These are phyloP conservation scores for Clamator glandarius DNA, from an alignment of 2,797 vertebrate genomes.

Conservation along the genomic window DNA sequence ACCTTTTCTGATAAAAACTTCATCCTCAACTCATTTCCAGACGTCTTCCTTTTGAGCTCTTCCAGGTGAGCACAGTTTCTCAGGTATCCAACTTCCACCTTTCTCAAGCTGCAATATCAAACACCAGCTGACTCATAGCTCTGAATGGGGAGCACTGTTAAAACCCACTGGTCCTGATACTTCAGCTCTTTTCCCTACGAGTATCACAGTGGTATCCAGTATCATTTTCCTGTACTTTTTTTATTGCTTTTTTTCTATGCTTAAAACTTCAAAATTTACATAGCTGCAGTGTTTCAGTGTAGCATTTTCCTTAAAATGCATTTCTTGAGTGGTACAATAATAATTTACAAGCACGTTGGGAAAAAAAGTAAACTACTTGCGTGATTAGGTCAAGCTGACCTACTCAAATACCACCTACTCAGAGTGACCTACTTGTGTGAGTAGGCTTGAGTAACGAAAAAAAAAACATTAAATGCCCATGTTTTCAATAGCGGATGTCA, in stretches of 20 bases:
- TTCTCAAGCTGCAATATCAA: neutral
- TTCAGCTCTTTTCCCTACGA: neutral
- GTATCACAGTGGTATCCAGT: neutral
- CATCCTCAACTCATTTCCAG: neutral
- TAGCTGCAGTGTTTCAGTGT: neutral
- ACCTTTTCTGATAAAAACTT: neutral
- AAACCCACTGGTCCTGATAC: neutral
- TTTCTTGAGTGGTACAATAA: neutral
- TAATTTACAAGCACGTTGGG: neutral
- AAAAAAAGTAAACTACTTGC: neutral
- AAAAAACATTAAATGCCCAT: neutral
- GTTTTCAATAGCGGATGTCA: neutral
- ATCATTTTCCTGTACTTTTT: neutral
- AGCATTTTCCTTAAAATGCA: neutral
- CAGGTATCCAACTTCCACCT: neutral
- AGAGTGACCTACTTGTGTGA: neutral
- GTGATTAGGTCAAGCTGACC: neutral
- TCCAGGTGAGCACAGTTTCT: neutral
- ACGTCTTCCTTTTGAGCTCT: neutral
- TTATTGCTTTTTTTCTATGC: neutral
- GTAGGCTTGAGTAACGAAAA: neutral
- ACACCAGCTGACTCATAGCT: neutral
- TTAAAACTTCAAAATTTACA: neutral
- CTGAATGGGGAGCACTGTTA: neutral
- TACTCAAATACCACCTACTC: neutral